These are phyloP conservation scores for Pectinophora gossypiella DNA, from an alignment of 1,140 invertebrate genomes.

Conservation along the genomic window DNA sequence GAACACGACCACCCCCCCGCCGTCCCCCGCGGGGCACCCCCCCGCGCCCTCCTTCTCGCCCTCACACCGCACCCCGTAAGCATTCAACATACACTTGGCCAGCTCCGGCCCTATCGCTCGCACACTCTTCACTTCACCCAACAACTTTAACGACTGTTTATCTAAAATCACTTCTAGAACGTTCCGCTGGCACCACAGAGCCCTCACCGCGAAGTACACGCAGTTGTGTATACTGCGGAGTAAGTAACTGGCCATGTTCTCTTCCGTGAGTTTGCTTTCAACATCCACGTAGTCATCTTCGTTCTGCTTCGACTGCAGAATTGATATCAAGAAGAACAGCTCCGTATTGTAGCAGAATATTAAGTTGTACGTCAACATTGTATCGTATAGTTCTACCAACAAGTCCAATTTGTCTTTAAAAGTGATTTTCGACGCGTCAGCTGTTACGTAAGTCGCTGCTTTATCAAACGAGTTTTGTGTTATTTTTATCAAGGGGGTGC, in stretches of 20 bases:
- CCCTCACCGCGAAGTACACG: not conserved
- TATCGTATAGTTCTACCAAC: no score
- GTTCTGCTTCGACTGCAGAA: no score
- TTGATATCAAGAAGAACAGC: no score
- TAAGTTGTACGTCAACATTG: no score
- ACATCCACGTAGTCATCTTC: no score
- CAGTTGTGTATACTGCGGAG: not conserved
- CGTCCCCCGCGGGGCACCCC: not conserved
- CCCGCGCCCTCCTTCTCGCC: not conserved
- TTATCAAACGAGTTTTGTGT: no score
- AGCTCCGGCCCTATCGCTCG: not conserved
- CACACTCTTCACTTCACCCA: not conserved
- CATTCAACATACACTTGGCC: not conserved
- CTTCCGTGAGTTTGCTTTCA: no score
- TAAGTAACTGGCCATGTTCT: no score
- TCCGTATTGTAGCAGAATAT: no score
- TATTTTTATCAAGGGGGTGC: not conserved
- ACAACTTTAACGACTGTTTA: not conserved
- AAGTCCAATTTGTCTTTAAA: no score
- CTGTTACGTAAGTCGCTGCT: no score
- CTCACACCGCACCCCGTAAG: not conserved
- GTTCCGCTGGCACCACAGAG: not conserved
- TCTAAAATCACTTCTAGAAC: not conserved
- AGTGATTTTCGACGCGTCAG: no score
- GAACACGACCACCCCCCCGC: not conserved